phyloP scores from a whole-genome alignment of 2,888 invertebrate species.

The Boloria selene region DNA sequence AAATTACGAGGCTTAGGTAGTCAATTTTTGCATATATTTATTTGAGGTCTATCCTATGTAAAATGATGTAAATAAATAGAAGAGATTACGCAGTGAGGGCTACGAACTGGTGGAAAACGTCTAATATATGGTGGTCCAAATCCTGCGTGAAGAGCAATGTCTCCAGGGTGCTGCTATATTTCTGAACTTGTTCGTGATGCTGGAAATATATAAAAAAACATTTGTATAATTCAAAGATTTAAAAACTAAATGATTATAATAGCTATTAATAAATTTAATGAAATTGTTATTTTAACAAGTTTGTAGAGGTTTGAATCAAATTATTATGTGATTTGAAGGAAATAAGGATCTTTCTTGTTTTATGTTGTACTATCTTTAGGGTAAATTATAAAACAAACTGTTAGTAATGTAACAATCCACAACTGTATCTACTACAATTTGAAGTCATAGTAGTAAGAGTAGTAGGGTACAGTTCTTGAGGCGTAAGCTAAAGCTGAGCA shows the following conservation, averaged over 20 bases:
- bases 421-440: too few relatives aligned
- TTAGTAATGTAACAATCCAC: background rate
- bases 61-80: background rate
- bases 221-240: background rate
- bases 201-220: constrained; percentile 73
- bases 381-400: background rate
- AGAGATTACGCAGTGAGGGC: constrained; percentile 87
- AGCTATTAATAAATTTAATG: background rate
- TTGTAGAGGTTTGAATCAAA: too few relatives aligned
- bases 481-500: too few relatives aligned
- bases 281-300: too few relatives aligned
- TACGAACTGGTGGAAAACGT: constrained; percentile 98
- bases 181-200: constrained; percentile 99
- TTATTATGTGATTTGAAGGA: too few relatives aligned
- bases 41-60: too few relatives aligned
- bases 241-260: background rate
- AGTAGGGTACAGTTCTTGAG: too few relatives aligned
- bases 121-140: constrained; percentile 96
- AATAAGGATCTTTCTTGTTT: too few relatives aligned
- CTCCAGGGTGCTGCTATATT: constrained; percentile 97
- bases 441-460: background rate
- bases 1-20: background rate
- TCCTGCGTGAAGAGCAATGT: constrained; percentile 98
- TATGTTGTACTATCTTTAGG: too few relatives aligned
- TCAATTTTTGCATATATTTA: constrained; percentile 1